A percentile compares a stretch with the other conserved stretches of the same genome.
Conservation (phyloP, 2,113 vertebrate genomes). For the Triplophysa siluroides region DNA sequence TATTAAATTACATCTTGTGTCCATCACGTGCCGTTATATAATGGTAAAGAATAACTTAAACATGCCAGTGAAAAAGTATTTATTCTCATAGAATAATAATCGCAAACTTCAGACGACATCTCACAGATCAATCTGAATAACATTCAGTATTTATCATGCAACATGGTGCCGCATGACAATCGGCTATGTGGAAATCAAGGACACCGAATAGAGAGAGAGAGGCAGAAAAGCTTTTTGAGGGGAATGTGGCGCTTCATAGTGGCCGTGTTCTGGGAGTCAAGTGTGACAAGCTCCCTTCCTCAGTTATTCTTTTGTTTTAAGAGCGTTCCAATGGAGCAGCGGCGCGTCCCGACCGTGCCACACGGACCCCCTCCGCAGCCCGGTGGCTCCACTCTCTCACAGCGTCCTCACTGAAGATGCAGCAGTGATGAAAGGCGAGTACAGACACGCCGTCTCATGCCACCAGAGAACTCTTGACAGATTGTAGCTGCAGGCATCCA, state of each 20-base stretch:
- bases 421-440: constrained; percentile 45
- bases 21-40: neutral
- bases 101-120: constrained; percentile 1
- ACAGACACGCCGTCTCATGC: constrained; percentile 52
- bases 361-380: constrained; percentile 38
- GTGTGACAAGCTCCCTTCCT: constrained; percentile 18
- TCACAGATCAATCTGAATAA: neutral
- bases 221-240: neutral
- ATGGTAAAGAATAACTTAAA: neutral
- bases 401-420: constrained; percentile 72
- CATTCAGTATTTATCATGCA: constrained; percentile 30
- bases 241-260: neutral
- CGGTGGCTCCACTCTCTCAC: constrained; percentile 72
- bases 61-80: neutral
- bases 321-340: constrained; percentile 26
- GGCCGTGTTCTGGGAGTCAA: constrained; percentile 11
- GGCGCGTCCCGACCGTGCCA: constrained; percentile 18
- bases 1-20: too few relatives aligned
- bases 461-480: constrained; percentile 56
- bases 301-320: constrained; percentile 32
- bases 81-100: constrained; percentile 7
- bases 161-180: constrained; percentile 25
- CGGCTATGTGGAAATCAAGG: constrained; percentile 22
- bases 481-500: constrained; percentile 65
- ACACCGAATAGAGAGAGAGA: constrained; percentile 16